Percentiles rank a stretch among this genome's conserved stretches.
Conservation (phyloP, 2,113 vertebrate genomes). For the Trichomycterus rosablanca region DNA sequence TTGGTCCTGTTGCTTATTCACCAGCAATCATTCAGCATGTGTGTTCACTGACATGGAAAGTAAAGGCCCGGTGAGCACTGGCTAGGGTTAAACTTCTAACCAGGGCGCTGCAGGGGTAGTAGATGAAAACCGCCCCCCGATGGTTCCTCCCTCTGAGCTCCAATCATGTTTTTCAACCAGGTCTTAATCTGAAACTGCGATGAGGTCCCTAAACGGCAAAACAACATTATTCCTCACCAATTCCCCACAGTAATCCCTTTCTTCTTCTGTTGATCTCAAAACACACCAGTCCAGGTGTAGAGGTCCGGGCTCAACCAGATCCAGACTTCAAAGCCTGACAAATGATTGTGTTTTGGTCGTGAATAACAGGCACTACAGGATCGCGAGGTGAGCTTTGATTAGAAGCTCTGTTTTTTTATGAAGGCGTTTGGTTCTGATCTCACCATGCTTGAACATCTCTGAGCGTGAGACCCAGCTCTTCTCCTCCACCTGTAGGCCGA, state of each 20-base stretch:
- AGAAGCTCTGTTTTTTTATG: conserved; percentile 16
- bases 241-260: conserved; percentile 13
- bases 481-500: conserved; percentile 19
- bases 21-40: background rate
- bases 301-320: conserved; percentile 17
- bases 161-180: conserved; percentile 14
- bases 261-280: conserved; percentile 17
- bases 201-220: conserved; percentile 14
- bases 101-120: background rate
- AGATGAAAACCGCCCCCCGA: conserved; percentile 6
- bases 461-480: conserved; percentile 28
- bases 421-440: background rate
- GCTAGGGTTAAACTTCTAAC: background rate
- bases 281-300: conserved; percentile 4
- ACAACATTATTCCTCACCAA: background rate
- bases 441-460: background rate
- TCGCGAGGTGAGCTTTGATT: background rate
- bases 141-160: conserved; percentile 2
- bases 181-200: conserved; percentile 7
- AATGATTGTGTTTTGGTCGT: conserved; percentile 21
- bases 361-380: background rate
- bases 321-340: conserved; percentile 27
- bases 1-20: conserved; percentile 11
- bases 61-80: conserved; percentile 6
- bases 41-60: conserved; percentile 3